Evolutionary conservation across 1,140 invertebrate species (phyloP), one percentile per base, ranked within the genome.

Genomic region (Eubasilissa regina): DNA sequence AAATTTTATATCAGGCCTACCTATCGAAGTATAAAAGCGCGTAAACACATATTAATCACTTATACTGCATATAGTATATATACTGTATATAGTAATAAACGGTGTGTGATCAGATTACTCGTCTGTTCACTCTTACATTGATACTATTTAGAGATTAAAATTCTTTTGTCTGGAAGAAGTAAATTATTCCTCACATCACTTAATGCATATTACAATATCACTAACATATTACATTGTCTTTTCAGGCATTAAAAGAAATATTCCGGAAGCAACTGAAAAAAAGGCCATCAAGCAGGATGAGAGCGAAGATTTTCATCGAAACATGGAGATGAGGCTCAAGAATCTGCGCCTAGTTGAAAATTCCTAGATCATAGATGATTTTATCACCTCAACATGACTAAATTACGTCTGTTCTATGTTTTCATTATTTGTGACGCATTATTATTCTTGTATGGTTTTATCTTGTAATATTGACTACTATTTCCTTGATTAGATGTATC

Each of bases 291-390:
- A 73, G 9, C 9, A 13, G 3, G 17, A 21, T 0, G 48, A 77
- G 17, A n/a, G 35, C 7, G 64, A 68, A 68, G 75, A 77, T 11
- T 77, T 77, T 48, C 75, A 77, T 13, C 15, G 19, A 17, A 25
- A 44, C 10, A 77, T 77, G 75, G 75, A 77, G 64, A 70, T 8
- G 11, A 66, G 75, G n/a, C 75, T 77, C 12, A 66, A 68, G 43
- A 77, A 77, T 47, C 62, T 77, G 3, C 60, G 75, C 1, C 25
- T 77, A 4, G 60, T 44, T 13, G 3, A 76, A 13, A 66, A 47
- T 0, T 76, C 60, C 35, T 76, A 64, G 60, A 19, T 10, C 66
- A 9, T 43, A 12, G 7, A 17, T 55, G n/a, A 0, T 8, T 17
- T 55, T 9, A 8, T 53, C 53, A 10, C 53, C n/a, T 4, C n/a